phyloP scores from a whole-genome alignment of 2,888 invertebrate species.

The Drosophila bunnanda region DNA sequence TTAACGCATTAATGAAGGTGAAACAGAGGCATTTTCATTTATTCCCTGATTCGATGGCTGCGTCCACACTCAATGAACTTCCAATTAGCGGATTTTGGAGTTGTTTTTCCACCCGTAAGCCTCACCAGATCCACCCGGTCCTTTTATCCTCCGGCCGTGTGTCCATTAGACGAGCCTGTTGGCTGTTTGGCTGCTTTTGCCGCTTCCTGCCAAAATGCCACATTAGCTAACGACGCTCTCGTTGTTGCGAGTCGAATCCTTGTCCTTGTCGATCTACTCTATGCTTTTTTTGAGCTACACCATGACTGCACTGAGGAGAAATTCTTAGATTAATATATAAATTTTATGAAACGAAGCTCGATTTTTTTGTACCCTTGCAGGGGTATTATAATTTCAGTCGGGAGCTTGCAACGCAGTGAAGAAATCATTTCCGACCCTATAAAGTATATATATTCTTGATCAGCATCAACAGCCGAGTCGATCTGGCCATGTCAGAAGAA shows the following conservation, averaged over 20 bases:
- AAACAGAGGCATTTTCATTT: too few species aligned
- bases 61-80: constrained; percentile 17
- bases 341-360: too few species aligned
- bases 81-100: constrained; percentile 35
- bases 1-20: background rate
- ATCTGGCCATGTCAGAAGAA: too few species aligned
- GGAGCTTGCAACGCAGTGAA: too few species aligned
- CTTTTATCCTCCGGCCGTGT: constrained; percentile 11
- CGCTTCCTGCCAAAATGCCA: constrained; percentile 56
- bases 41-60: background rate
- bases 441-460: too few species aligned
- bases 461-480: too few species aligned
- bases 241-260: constrained; percentile 30
- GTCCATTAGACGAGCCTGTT: constrained; percentile 40
- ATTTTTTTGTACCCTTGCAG: too few species aligned
- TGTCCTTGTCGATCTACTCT: constrained; percentile 27
- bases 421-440: too few species aligned
- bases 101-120: constrained; percentile 22
- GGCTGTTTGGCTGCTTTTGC: constrained; percentile 43
- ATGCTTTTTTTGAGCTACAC: constrained; percentile 4
- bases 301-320: constrained; percentile 14
- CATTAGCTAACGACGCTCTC: constrained; percentile 57
- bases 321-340: background rate
- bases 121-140: constrained; percentile 4
- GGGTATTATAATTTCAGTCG: too few species aligned